These are phyloP conservation scores for Meghimatium bilineatum DNA, from an alignment of 2,888 invertebrate genomes.

Conservation along the genomic window DNA sequence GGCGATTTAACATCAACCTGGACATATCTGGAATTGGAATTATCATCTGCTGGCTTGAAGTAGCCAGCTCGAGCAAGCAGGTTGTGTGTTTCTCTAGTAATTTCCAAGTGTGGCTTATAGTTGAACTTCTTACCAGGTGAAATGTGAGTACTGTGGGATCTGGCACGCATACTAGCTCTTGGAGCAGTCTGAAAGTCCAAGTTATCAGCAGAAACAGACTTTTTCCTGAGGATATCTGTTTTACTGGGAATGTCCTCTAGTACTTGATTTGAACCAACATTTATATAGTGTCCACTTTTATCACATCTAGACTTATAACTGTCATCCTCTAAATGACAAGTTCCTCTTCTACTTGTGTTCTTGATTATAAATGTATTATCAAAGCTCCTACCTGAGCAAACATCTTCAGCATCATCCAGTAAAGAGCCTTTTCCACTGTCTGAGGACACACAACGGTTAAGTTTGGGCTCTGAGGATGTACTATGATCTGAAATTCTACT, in stretches of 20 bases:
- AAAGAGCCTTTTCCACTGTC: slow-evolving; percentile 67
- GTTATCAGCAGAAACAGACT: slow-evolving; percentile 52
- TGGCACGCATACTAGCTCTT: slow-evolving; percentile 29
- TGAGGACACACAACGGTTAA: slow-evolving; percentile 60
- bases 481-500: slow-evolving; percentile 19
- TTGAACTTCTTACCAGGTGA: slow-evolving; percentile 50
- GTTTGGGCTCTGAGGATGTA: background rate
- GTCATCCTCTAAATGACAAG: background rate
- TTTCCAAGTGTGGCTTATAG: slow-evolving; percentile 66
- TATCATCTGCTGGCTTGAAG: slow-evolving; percentile 52
- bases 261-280: background rate
- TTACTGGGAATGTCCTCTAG: slow-evolving; percentile 1
- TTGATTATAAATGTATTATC: slow-evolving; percentile 15
- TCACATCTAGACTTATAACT: background rate
- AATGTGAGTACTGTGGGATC: slow-evolving; percentile 61
- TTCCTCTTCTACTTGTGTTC: background rate
- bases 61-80: slow-evolving; percentile 70
- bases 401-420: background rate
- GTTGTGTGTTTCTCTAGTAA: slow-evolving; percentile 68
- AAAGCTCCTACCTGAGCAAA: background rate
- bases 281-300: background rate
- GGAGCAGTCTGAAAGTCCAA: slow-evolving; percentile 21
- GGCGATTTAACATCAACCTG: slow-evolving; percentile 54
- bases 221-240: slow-evolving; percentile 16
- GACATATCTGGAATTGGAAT: slow-evolving; percentile 44